Percentiles rank a stretch among this genome's conserved stretches.
phyloP scores from a whole-genome alignment of 1,140 invertebrate genomes.

The Andricus grossulariae region DNA sequence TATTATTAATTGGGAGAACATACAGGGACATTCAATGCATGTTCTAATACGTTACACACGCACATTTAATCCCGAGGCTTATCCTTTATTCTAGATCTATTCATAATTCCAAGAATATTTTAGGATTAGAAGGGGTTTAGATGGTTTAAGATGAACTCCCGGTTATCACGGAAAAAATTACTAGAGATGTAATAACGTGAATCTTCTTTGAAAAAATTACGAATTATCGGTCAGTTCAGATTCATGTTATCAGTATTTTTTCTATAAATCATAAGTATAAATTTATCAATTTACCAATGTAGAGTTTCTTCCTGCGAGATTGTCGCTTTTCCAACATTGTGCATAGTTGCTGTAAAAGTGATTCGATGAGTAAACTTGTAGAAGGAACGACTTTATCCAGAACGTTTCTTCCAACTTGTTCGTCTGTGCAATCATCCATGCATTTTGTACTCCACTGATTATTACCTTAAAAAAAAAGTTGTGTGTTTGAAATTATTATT shows the following conservation, averaged over 20 bases:
- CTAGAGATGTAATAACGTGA: too few relatives aligned
- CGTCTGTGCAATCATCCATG: slow-evolving; percentile 19
- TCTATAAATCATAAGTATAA: background rate
- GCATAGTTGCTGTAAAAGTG: slow-evolving; percentile 80
- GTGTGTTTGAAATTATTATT: background rate
- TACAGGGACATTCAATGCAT: too few relatives aligned
- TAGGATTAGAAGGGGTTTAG: too few relatives aligned
- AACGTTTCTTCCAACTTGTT: slow-evolving; percentile 31
- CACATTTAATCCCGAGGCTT: too few relatives aligned
- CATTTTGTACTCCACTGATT: slow-evolving; percentile 32
- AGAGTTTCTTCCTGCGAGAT: slow-evolving; percentile 77
- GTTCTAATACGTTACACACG: too few relatives aligned
- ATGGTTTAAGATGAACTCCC: too few relatives aligned
- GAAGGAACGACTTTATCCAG: slow-evolving; percentile 64
- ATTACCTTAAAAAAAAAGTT: slow-evolving; percentile 25
- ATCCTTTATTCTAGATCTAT: too few relatives aligned
- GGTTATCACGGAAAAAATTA: too few relatives aligned
- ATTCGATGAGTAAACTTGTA: slow-evolving; percentile 79
- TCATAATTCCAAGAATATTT: too few relatives aligned
- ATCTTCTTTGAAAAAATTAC: too few relatives aligned
- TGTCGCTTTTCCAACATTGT: slow-evolving; percentile 78
- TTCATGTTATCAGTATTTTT: background rate
- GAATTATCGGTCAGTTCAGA: too few relatives aligned
- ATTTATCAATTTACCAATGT: slow-evolving; percentile 68
- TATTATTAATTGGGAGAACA: too few relatives aligned